These are phyloP conservation scores for Camelus bactrianus DNA, from an alignment of 2,113 vertebrate genomes.

Conservation along the genomic window DNA sequence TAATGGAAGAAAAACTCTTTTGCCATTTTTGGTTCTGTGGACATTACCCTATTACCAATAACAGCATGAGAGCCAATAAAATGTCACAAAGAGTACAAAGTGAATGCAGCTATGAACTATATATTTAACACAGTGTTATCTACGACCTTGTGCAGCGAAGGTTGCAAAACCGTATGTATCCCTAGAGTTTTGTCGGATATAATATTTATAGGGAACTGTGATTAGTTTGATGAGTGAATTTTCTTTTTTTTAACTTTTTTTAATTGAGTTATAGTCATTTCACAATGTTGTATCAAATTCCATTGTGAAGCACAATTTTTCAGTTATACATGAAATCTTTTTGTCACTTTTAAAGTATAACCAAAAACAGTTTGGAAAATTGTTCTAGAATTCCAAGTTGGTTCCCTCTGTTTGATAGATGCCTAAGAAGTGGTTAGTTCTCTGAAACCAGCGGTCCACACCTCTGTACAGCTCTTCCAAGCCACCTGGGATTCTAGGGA, in stretches of 20 bases:
- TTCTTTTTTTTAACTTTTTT: background rate
- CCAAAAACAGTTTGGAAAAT: background rate
- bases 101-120: background rate
- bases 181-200: too few relatives aligned
- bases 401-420: background rate
- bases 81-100: background rate
- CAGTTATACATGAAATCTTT: background rate
- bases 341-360: conserved; percentile 44
- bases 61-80: background rate
- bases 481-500: background rate
- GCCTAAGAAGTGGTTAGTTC: background rate
- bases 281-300: too few relatives aligned
- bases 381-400: background rate
- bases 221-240: background rate
- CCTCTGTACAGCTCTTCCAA: background rate
- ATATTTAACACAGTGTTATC: background rate
- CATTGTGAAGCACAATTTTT: too few relatives aligned
- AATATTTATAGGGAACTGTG: background rate
- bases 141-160: background rate
- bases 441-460: background rate
- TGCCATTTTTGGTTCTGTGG: background rate
- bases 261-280: too few relatives aligned
- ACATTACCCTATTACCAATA: background rate
- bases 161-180: background rate
- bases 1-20: background rate